A percentile compares a stretch with the other conserved stretches of the same genome.
Conservation (phyloP, 2,797 vertebrate species). For the Etheostoma perlongum region DNA sequence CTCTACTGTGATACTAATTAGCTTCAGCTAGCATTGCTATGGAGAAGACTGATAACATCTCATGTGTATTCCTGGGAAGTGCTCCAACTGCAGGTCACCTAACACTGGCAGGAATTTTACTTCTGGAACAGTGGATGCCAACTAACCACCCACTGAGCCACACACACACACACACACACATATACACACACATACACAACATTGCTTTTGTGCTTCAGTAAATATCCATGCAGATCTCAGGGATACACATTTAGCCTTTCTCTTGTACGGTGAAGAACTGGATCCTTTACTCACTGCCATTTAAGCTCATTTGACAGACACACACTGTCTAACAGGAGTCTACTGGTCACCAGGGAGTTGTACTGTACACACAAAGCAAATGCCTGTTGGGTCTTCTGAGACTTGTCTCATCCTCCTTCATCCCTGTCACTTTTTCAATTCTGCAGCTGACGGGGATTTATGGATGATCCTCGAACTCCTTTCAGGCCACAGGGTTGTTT, state of each 20-base stretch:
- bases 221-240: conserved; percentile 40
- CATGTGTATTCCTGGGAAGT: background rate
- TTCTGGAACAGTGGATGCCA: background rate
- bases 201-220: conserved; percentile 6
- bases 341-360: conserved; percentile 41
- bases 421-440: conserved; percentile 34
- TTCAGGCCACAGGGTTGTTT: conserved; percentile 9
- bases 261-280: conserved; percentile 17
- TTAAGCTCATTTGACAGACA: conserved; percentile 30
- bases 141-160: background rate
- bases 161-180: background rate
- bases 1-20: background rate
- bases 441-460: conserved; percentile 39
- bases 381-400: conserved; percentile 28
- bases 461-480: conserved; percentile 35
- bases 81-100: background rate
- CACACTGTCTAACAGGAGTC: conserved; percentile 1
- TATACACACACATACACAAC: background rate
- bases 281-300: conserved; percentile 10
- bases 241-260: conserved; percentile 7
- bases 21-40: background rate
- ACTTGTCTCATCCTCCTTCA: conserved; percentile 20
- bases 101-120: background rate
- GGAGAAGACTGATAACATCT: background rate
- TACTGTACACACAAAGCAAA: conserved; percentile 20